Evolutionary conservation across 2,888 invertebrate species (phyloP).

Genomic region (Zhuqinia jingwanae): DNA sequence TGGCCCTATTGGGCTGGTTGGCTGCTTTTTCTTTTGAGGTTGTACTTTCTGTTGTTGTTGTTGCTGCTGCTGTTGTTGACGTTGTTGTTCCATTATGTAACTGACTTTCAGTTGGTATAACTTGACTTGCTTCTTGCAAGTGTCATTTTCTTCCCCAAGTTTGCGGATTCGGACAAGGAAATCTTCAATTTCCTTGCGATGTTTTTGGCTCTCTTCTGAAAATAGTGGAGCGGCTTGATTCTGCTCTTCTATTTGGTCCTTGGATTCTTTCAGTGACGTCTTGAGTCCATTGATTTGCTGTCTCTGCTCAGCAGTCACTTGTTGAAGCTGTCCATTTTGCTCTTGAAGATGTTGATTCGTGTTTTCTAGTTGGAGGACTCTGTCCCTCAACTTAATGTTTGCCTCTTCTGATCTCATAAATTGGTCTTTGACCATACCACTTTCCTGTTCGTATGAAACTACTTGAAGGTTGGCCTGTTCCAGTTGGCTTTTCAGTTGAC

Average conservation of each 20-base stretch:
- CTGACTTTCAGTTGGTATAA: conserved; percentile 61
- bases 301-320: conserved; percentile 66
- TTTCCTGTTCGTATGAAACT: conserved; percentile 55
- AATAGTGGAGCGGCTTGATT: conserved; percentile 53
- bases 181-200: conserved; percentile 61
- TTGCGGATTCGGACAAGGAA: conserved; percentile 60
- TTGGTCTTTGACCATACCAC: conserved; percentile 29
- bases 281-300: conserved; percentile 63
- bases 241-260: conserved; percentile 62
- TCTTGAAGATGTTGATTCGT: conserved; percentile 75
- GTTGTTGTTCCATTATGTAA: conserved; percentile 50
- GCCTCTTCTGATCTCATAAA: conserved; percentile 59
- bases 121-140: conserved; percentile 62
- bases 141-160: conserved; percentile 53
- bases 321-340: conserved; percentile 74
- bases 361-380: conserved; percentile 68
- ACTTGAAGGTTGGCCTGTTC: conserved; percentile 60
- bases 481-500: conserved; percentile 14
- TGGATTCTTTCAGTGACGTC: conserved; percentile 51
- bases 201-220: conserved; percentile 61
- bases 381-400: conserved; percentile 56
- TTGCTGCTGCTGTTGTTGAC: background rate
- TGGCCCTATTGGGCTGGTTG: background rate
- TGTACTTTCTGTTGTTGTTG: conserved; percentile 24
- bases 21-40: conserved; percentile 31